Base-by-base conservation (phyloP, 1,140 invertebrate genomes). In the Drosophila nebulosa region DNA sequence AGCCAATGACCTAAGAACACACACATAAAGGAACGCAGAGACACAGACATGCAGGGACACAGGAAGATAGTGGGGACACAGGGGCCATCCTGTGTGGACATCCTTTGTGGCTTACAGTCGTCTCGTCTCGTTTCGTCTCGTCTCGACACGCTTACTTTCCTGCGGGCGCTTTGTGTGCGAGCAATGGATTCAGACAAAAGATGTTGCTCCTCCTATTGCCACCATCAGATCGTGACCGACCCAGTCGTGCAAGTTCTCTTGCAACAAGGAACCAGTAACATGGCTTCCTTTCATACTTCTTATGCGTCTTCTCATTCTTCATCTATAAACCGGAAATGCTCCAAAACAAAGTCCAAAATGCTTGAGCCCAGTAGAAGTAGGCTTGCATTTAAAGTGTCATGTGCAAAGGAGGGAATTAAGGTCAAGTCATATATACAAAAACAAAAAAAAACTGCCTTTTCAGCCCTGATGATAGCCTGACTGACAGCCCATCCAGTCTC, bases 361-460 rank as follows among this genome's bases (percentile, higher is more conserved):
- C 81, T 81, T 85, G 65, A 86, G 16, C 16, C 16, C 39, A 85
- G 83, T 53, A 71, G 70, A 61, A 51, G 74, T 32, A 52, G 26
- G 59, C 69, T n/a, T 64, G 63, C 71, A 53, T 85, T 80, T 86
- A 86, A 86, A 80, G 81, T 80, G 81, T 66, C 74, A 80, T 80
- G 72, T 85, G 78, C 81, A 76, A 46, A 61, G 18, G 16, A 78
- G 58, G 70, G 83, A 85, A 85, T 88, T 85, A 85, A 88, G 81
- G 81, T 85, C 81, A 85, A 86, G 75, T 88, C 64, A 64, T 64
- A 69, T 55, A 86, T 67, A 46, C 7, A 46, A 42, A 7, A 42
- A 86, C 78, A 77, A 74, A 62, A 64, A 32, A 16, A 46, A 32
- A 7, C 21, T 14, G 35, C 21, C 60, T 74, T 50, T 74, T 63